Evolutionary conservation across 2,888 invertebrate species (phyloP), one percentile per base, ranked within the genome.

Genomic region (Oscheius sp.): DNA sequence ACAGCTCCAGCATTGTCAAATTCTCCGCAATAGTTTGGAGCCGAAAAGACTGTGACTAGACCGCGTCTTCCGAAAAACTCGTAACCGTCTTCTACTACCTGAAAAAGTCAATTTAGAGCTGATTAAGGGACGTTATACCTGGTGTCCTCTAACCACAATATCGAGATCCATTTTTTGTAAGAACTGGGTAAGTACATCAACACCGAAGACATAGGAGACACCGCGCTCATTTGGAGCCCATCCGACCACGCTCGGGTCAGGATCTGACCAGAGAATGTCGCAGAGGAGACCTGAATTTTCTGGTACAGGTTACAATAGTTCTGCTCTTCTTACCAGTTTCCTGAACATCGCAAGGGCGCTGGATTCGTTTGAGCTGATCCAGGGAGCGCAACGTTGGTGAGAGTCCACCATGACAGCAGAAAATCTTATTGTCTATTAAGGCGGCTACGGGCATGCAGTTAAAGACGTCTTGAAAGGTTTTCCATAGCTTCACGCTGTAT

Each of bases 11-110:
- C 92, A 83, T 92, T 92, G 86, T 92, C 90, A 87, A 92, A 92
- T 84, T 92, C 91, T 2, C 92, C 92, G 84, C 92, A 92, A 88
- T 92, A 92, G 83, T 92, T 91, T 21, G 92, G 91, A 1, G 92
- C 92, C 76, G 91, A 91, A 88, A 92, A 92, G 51, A 92, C 87
- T 5, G 92, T 92, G 50, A 92, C 91, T 62, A 92, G 84, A 89
- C 90, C 87, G 21, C 89, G 79, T 50, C 83, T 75, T 7, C 83
- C 83, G 77, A 87, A 86, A 76, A 87, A 86, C 66, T 87, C 86
- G 66, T 87, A 87, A 10, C 87, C 86, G 74, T 85, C 85, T 76
- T 86, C 85, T 0, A 85, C 84, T 33, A 85, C 85, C 81, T 84
- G 65, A 53, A 81, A 76, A 48, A 32, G 42, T 37, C 4, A n/a